A percentile compares a stretch with the other conserved stretches of the same genome.
Conservation (phyloP, 2,797 vertebrate genomes). For the Ataeniobius toweri region DNA sequence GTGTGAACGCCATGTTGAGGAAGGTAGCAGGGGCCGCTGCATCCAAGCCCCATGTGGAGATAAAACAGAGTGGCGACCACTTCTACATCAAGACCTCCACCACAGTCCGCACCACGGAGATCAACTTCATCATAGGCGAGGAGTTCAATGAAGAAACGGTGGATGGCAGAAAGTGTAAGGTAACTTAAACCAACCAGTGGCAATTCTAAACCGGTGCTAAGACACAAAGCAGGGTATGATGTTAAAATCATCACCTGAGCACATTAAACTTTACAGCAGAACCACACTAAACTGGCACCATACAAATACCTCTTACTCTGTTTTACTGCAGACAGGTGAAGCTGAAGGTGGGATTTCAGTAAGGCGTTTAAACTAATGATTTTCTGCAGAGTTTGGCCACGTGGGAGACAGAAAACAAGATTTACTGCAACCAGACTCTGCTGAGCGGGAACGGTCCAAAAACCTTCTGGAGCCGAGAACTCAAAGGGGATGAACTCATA, state of each 20-base stretch:
- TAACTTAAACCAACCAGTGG: conserved; percentile 53
- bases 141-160: conserved; percentile 96
- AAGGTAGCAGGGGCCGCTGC: conserved; percentile 92
- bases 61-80: conserved; percentile 90
- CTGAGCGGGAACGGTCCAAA: conserved; percentile 90
- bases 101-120: conserved; percentile 94
- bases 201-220: neutral
- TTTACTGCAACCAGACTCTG: conserved; percentile 93
- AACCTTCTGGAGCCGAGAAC: conserved; percentile 94
- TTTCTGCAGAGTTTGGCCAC: conserved; percentile 88
- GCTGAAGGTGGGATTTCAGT: neutral
- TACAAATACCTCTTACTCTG: neutral
- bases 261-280: neutral
- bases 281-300: neutral
- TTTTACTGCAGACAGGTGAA: neutral
- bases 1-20: conserved; percentile 94
- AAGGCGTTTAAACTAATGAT: conserved; percentile 27
- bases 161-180: conserved; percentile 95
- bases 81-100: conserved; percentile 99
- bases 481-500: conserved; percentile 91
- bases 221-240: neutral
- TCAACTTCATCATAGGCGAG: conserved; percentile 91
- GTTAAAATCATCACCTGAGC: neutral
- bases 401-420: conserved; percentile 97
- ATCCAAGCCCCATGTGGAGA: conserved; percentile 96